Evolutionary conservation across 2,113 vertebrate genomes (phyloP).

Genomic region (Perca fluviatilis): DNA sequence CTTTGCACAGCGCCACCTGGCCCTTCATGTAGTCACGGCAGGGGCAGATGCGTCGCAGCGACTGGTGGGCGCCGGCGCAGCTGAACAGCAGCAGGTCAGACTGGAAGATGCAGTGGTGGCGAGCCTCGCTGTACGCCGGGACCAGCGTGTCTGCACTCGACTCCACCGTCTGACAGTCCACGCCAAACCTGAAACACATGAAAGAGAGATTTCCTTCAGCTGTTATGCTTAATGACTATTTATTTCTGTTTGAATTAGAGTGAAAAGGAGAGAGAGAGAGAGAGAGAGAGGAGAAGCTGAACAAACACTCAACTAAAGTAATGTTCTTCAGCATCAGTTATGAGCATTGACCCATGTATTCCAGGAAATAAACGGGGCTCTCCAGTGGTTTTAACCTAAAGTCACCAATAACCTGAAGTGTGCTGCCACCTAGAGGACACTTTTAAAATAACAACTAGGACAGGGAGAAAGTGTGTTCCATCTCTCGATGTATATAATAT

Average conservation of each 20-base stretch:
- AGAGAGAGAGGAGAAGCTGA: not conserved
- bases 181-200: conserved; percentile 85
- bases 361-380: not conserved
- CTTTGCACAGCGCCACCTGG: conserved; percentile 96
- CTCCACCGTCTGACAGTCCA: conserved; percentile 92
- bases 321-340: conserved; percentile 1
- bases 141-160: conserved; percentile 91
- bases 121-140: conserved; percentile 90
- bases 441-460: not conserved
- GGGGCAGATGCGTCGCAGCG: conserved; percentile 92
- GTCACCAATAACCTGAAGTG: not conserved
- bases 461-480: accelerated
- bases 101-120: conserved; percentile 95
- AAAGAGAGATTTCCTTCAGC: not conserved
- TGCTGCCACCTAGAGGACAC: conserved; percentile 50
- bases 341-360: not conserved
- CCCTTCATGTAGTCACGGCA: conserved; percentile 99
- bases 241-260: not conserved
- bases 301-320: not conserved
- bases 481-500: not conserved
- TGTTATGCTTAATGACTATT: not conserved
- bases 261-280: not conserved
- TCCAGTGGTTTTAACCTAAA: conserved; percentile 18
- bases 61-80: conserved; percentile 92
- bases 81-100: conserved; percentile 97